phyloP scores from a whole-genome alignment of 2,113 vertebrate species.

The Callithrix jacchus region DNA sequence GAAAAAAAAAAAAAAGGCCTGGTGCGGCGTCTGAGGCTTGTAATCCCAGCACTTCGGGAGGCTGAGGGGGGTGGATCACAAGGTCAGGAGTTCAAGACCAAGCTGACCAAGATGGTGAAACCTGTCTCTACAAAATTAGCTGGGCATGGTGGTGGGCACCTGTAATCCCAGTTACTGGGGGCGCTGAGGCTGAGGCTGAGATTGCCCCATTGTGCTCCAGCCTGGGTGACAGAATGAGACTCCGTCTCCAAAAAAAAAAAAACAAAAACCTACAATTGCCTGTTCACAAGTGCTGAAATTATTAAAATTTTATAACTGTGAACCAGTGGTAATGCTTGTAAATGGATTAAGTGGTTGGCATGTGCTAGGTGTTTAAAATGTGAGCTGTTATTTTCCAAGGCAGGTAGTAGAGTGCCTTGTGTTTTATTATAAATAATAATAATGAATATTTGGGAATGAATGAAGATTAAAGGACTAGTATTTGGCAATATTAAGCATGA shows the following conservation, averaged over 20 bases:
- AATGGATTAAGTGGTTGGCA: neutral
- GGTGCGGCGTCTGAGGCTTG: rapidly evolving
- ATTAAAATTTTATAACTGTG: neutral
- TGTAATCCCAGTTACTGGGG: too few species aligned
- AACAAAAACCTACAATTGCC: neutral
- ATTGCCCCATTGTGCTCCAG: too few species aligned
- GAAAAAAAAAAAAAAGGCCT: too few species aligned
- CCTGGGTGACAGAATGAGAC: too few species aligned
- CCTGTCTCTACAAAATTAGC: too few species aligned
- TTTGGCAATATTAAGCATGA: neutral
- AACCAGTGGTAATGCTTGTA: neutral
- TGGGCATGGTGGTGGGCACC: too few species aligned
- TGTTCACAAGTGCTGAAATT: neutral
- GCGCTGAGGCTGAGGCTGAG: too few species aligned
- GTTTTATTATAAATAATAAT: neutral
- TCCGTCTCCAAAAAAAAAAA: too few species aligned
- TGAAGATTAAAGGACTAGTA: neutral
- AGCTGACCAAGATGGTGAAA: too few species aligned
- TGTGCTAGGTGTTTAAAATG: neutral
- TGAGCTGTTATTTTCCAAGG: neutral
- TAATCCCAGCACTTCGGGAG: too few species aligned
- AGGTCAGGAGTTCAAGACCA: too few species aligned
- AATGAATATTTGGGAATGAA: neutral
- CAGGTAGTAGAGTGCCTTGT: neutral
- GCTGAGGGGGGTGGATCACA: too few species aligned